Evolutionary conservation across 2,113 vertebrate species (phyloP).

Genomic region (Chionis minor): DNA sequence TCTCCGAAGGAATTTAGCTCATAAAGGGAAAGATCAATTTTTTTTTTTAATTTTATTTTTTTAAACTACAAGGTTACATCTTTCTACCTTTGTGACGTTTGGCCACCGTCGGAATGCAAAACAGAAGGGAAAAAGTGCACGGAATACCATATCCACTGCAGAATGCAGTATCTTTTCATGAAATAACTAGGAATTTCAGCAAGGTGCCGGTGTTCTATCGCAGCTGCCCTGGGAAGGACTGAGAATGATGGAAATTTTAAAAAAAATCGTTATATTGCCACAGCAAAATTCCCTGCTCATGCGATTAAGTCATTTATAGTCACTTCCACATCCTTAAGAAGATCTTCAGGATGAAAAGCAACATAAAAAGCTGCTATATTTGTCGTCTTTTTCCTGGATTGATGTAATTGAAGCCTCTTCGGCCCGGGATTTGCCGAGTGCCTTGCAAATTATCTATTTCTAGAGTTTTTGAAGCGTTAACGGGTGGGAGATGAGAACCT

Average conservation of each 20-base stretch:
- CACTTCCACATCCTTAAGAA: background rate
- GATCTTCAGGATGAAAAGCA: background rate
- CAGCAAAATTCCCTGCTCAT: background rate
- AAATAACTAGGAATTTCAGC: background rate
- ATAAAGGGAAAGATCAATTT: background rate
- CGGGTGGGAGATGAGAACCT: accelerated
- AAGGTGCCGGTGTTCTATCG: too few species aligned
- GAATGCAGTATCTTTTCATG: accelerated
- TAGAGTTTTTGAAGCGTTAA: accelerated
- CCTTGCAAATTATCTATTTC: accelerated
- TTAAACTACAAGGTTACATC: background rate
- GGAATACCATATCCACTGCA: accelerated
- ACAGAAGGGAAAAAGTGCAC: background rate
- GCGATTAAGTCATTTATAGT: accelerated
- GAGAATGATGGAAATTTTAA: background rate
- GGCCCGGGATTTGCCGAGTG: background rate
- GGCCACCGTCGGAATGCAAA: accelerated
- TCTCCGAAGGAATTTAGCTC: too few species aligned
- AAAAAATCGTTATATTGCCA: accelerated
- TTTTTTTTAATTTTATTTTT: background rate
- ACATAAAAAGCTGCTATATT: accelerated
- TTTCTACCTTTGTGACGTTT: too few species aligned
- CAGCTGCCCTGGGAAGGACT: background rate
- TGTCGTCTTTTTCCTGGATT: background rate
- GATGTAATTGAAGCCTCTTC: background rate